These are phyloP conservation scores for Papilio glaucus DNA, from an alignment of 1,140 invertebrate species.

Conservation along the genomic window DNA sequence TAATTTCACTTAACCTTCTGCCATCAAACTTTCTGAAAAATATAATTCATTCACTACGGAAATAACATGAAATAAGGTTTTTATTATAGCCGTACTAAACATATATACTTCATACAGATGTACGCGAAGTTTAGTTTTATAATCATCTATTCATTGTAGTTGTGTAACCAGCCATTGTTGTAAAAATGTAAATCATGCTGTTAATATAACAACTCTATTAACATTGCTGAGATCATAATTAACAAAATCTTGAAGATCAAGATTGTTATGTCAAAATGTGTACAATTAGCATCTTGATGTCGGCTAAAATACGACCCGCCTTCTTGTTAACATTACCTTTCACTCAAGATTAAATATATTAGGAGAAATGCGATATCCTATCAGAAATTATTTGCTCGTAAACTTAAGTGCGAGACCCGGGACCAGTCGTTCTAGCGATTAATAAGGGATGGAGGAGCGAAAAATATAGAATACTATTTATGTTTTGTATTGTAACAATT, in stretches of 20 bases:
- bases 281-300: not conserved
- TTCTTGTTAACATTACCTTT: no score
- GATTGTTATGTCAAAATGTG: not conserved
- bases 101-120: not conserved
- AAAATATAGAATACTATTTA: no score
- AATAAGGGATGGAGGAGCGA: no score
- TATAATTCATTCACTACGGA: not conserved
- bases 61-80: not conserved
- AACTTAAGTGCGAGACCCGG: no score
- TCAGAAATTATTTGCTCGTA: no score
- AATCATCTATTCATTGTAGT: constrained; percentile 26
- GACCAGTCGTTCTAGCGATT: no score
- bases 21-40: not conserved
- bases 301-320: no score
- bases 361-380: no score
- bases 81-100: not conserved
- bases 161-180: constrained; percentile 36
- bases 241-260: constrained; percentile 31
- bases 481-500: no score
- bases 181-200: not conserved
- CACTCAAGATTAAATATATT: no score
- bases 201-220: not conserved
- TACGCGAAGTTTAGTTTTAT: constrained; percentile 12
- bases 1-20: not conserved
- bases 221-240: constrained; percentile 14